Base-by-base conservation (phyloP, 2,888 invertebrate species). In the Callyntrura sp. region DNA sequence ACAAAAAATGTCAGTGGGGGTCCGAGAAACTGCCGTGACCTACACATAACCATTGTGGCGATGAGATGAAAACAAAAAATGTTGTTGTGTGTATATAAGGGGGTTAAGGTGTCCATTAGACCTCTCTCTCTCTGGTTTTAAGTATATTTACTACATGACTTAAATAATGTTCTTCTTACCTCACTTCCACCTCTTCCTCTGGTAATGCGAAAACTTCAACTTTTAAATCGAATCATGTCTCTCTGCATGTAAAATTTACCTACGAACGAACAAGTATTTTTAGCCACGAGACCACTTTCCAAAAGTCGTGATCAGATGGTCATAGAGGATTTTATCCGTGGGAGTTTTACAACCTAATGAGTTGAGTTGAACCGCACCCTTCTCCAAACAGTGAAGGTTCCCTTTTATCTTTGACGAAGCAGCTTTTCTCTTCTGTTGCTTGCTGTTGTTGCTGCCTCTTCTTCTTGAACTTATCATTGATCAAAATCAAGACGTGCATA, bases 281-380 rank as follows among this genome's bases (percentile, higher is more conserved):
- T 87, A 87, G 87, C 73, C 60, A 88, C 79, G 88, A 84, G 73
- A 90, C 82, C 85, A 85, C 90, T 88, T 90, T 81, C 73, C 85
- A 85, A 70, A 87, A 76, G 88, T 85, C 90, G 85, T 90, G 90
- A 90, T 90, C 85, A 85, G 88, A 88, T 85, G 62, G 55, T 62
- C 90, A 85, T 85, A 90, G 78, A 88, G 60, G 85, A 81, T 88
- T 88, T 35, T 62, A 76, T 68, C 86, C 91, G 91, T 92, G 92
- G 92, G 92, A 91, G 92, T 92, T 92, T 92, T 92, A 91, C 91
- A 91, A 86, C 90, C 89, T 91, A 92, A 91, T 92, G 92, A 92
- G 90, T 91, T 82, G 73, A 88, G 60, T 60, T 48, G 88, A 79
- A 88, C 88, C 88, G 88, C 88, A 76, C 88, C 88, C 88, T 76